Percentiles rank a stretch among this genome's conserved stretches.
Conservation (phyloP, 2,113 vertebrate genomes). For the Melanostigma gelatinosum region DNA sequence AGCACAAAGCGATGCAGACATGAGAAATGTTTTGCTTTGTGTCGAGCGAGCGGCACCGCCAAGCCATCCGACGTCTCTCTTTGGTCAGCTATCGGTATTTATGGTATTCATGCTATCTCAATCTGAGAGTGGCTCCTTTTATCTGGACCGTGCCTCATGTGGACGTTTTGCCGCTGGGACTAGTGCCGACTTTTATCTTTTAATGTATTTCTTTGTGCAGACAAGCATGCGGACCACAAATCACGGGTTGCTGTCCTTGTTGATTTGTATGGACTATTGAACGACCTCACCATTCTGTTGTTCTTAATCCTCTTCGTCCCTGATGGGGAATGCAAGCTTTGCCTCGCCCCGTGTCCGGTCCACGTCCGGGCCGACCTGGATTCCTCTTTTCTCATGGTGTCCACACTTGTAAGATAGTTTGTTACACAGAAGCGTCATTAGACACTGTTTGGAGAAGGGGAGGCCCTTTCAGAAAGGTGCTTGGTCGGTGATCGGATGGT, state of each 20-base stretch:
- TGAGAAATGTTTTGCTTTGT: slow-evolving; percentile 42
- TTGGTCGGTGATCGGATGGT: not conserved
- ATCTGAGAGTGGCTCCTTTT: slow-evolving; percentile 14
- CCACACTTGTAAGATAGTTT: not conserved
- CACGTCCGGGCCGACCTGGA: not conserved
- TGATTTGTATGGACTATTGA: not conserved
- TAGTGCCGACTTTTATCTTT: slow-evolving; percentile 11
- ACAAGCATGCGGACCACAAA: not conserved
- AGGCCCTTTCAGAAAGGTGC: no score
- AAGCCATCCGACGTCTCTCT: slow-evolving; percentile 4
- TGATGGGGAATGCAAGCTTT: not conserved
- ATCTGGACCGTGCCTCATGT: slow-evolving; percentile 5
- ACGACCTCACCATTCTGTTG: not conserved
- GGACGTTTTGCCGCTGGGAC: not conserved
- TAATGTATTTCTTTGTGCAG: not conserved
- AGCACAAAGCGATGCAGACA: slow-evolving; percentile 28
- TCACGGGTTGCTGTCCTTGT: not conserved
- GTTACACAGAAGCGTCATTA: no score
- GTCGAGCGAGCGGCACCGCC: not conserved
- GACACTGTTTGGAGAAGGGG: no score
- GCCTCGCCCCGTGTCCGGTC: not conserved
- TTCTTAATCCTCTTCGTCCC: not conserved
- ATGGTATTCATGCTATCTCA: slow-evolving; percentile 12
- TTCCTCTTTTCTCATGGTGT: not conserved
- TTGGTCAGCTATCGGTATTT: not conserved